phyloP scores from a whole-genome alignment of 2,797 vertebrate species.

The Fundulus diaphanus region DNA sequence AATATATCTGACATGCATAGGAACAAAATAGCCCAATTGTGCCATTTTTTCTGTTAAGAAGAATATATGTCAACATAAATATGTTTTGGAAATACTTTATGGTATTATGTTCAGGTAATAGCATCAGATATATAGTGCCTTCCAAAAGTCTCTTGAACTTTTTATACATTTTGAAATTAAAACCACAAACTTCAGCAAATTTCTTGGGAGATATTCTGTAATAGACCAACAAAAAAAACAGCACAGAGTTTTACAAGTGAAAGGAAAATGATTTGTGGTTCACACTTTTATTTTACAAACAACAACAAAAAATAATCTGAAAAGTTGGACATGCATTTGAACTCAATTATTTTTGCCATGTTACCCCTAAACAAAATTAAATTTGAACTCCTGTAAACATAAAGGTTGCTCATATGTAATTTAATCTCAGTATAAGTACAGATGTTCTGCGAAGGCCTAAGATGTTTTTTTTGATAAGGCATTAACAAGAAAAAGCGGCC shows the following conservation, averaged over 20 bases:
- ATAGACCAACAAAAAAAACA: background rate
- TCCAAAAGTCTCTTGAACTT: background rate
- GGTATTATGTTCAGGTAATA: constrained; percentile 34
- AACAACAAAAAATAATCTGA: background rate
- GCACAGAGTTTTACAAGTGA: background rate
- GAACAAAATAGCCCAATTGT: constrained; percentile 47
- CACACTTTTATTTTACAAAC: background rate
- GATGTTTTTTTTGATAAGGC: background rate
- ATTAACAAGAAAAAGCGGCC: background rate
- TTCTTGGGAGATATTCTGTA: background rate
- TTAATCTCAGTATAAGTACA: background rate
- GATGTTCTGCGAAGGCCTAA: background rate
- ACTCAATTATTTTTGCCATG: background rate
- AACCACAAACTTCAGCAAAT: background rate
- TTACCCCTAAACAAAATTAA: background rate
- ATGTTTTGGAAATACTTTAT: constrained; percentile 47
- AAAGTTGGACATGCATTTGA: background rate
- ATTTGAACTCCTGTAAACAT: background rate
- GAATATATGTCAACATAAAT: constrained; percentile 28
- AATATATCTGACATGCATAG: constrained; percentile 50
- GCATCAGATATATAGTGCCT: constrained; percentile 35
- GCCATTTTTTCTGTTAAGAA: constrained; percentile 36
- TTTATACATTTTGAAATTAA: background rate
- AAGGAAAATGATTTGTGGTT: background rate
- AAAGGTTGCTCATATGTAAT: background rate